Evolutionary conservation across 2,113 vertebrate genomes (phyloP), one percentile per base, ranked within the genome.

Genomic region (Chiloscyllium plagiosum): DNA sequence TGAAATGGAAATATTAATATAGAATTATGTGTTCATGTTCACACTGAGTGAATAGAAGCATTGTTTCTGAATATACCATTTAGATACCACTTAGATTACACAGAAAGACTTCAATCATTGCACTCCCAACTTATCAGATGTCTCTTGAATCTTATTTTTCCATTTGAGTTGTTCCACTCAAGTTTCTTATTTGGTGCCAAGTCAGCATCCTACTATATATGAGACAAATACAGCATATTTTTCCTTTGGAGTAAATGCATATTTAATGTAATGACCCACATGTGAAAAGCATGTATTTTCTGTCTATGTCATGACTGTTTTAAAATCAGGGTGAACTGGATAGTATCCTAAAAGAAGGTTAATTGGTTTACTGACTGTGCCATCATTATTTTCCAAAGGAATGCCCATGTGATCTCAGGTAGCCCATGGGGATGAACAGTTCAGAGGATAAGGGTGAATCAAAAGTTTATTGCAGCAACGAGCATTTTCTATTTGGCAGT

Each of bases 21-120:
- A 17, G 52, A 24, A 65, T 13, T 42, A 47, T 13, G 37, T 19
- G 24, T 89, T 52, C 86, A 29, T 29, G 22, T 56, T 56, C 80
- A 56, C 24, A 89, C 3, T 89, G 50, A 89, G 61, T n/a, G 33
- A 37, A n/a, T n/a, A 94, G 66, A 42, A 42, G 29, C 24, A 56
- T 89, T 56, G 86, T 22, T 56, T 89, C 50, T 42, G 65, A 94
- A 65, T 68, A 50, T 33, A 94, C 19, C 87, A 15, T 13, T 61
- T 61, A 5, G 87, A 61, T 33, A 90, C 56, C 61, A 65, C 26
- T 10, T 94, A 66, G 90, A 94, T 42, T 68, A 7, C 61, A 42
- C 29, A 33, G 33, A 94, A 94, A 94, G 61, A 94, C 19, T 65
- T 94, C 90, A 94, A n/a, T 42, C 90, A 94, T 68, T 37, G 4